Base-by-base conservation (phyloP, 2,797 vertebrate genomes). In the Lateolabrax maculatus region DNA sequence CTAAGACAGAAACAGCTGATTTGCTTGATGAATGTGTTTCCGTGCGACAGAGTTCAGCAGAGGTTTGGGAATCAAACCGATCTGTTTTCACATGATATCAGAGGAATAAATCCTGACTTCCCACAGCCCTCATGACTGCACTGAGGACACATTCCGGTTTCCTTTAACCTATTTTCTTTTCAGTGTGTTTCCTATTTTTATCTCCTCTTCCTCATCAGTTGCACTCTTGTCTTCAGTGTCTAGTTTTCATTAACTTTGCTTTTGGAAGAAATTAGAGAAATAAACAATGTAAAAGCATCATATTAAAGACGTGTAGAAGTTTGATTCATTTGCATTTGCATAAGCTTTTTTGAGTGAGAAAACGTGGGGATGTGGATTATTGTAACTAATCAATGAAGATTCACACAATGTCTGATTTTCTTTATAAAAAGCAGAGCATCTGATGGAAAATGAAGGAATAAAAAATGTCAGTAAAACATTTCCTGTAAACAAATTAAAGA, bases 91-190 rank as follows among this genome's bases (percentile, higher is more conserved):
- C 74, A 74, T 77, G 77, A 84, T 60, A 63, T 74, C 57, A 43
- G 52, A 57, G 55, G n/a, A 48, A 56, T 31, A 25, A 55, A 55
- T 55, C 31, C 62, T 51, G 60, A 58, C 63, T 83, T 74, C 56
- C 63, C 71, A 75, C 79, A 66, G 71, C 36, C 66, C 85, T 49
- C 85, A 62, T 78, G 82, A 84, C 57, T 6, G 9, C n/a, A 7
- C 37, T 9, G 8, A 52, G 65, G 31, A 2, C 8, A 13, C 0
- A 18, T 3, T 23, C 9, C 34, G 9, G 60, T 25, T 18, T 18
- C 6, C 51, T 67, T 9, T 44, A 73, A 72, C 64, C 21, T 37
- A 6, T 37, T 72, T 53, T 65, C 61, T 43, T 65, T 9, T 29
- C 46, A 23, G 9, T 3, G 5, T n/a, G 21, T 46, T 55, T 46